Base-by-base conservation (phyloP, 2,113 vertebrate genomes). In the Pelecanus crispus region DNA sequence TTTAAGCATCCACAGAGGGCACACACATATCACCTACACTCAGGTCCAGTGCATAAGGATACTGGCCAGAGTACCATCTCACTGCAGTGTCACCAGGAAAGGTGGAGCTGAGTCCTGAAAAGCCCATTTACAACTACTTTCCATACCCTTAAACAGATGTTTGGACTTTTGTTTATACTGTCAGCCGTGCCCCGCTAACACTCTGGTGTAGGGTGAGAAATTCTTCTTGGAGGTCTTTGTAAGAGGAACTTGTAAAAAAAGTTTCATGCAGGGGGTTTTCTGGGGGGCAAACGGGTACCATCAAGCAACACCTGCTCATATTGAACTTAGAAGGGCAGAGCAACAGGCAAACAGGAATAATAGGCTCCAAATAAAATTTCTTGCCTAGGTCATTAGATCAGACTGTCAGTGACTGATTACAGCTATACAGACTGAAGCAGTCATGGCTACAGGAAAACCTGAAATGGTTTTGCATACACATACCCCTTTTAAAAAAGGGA, bases 1-100 rank as follows among this genome's bases (percentile, higher is more conserved):
- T 77, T 45, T 50, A 77, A 52, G 29, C 66, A 78, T 73, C 53
- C 47, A 63, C 5, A 53, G 26, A 77, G 65, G 22, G n/a, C 36
- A 81, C 45, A 88, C 29, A 72, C 0, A 0, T 32, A 56, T 7
- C 52, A 72, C n/a, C 63, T 24, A 26, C 1, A 0, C 24, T 72
- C 22, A 42, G 26, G 34, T 52, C 62, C 42, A 34, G 42, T 6
- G 3, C 3, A 1, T 65, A 34, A 36, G 24, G 25, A 61, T 29
- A 50, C 13, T 5, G 10, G 40, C 16, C 20, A 29, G 36, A 31
- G 29, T 5, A 67, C 12, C 18, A 21, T 19, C 59, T 62, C 74
- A 58, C 17, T 58, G 22, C 58, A 52, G 17, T 2, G 1, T 32
- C 49, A 38, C 5, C 2, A 4, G 12, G 21, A 81, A 52, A 81